Base-by-base conservation (phyloP, 1,140 invertebrate genomes). In the Solenopsis invicta region DNA sequence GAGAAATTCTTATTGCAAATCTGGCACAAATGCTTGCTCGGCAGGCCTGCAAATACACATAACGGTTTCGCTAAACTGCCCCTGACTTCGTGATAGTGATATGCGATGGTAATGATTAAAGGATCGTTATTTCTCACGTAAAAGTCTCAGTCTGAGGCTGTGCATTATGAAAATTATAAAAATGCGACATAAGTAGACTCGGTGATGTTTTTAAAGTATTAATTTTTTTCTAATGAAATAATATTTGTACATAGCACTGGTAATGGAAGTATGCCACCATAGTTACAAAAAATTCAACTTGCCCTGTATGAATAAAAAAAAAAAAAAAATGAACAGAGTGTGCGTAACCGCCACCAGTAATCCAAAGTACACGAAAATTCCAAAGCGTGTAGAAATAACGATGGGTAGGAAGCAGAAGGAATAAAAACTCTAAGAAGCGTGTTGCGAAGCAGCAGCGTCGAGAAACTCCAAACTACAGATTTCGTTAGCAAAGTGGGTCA, bases 1-100 rank as follows among this genome's bases (percentile, higher is more conserved):
- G 98, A 99, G 96, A 99, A 99, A 96, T 99, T 99, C 96, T 99
- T 99, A 95, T 98, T 98, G 96, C 99, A 99, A 94, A 99, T 98
- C 94, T 98, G 97, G 96, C 99, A 99, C 95, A 99, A 97, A 95
- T 99, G 99, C 96, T 99, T 99, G 94, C 96, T 96, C 93, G 92
- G 87, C 93, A 96, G 94, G 95, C 96, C 96, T 96, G 96, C 93
- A 95, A 96, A 96, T 94, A 96, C 94, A 95, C 94, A 95, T 95
- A 96, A 96, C 92, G 92, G 85, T 90, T 91, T 94, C 91, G 93
- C 94, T 93, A 90, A 94, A 91, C 93, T 93, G 67, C 89, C 89
- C 91, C 91, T 86, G 87, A 87, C 34, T 87, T 84, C 21, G 41
- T 72, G 24, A 18, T 48, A 69, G 29, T 59, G 24, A 45, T 24